A percentile compares a stretch with the other conserved stretches of the same genome.
phyloP scores from a whole-genome alignment of 2,113 vertebrate genomes.

The Ciconia maguari region DNA sequence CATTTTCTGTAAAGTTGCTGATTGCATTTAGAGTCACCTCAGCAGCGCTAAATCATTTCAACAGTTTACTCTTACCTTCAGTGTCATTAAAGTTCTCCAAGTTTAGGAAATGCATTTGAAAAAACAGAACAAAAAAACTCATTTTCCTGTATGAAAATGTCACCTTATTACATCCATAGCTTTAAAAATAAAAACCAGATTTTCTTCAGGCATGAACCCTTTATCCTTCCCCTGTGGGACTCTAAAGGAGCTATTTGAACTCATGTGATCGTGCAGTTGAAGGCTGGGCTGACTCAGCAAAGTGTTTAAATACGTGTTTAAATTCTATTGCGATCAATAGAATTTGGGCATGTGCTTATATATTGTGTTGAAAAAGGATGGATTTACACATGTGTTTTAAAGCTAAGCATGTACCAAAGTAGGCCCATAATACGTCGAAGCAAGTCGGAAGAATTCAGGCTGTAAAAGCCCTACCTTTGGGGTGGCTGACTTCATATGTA shows the following conservation, averaged over 20 bases:
- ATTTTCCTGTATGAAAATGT: conserved; percentile 33
- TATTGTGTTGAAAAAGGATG: conserved; percentile 2
- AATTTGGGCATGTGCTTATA: conserved; percentile 40
- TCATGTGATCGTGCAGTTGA: background rate
- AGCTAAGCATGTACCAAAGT: background rate
- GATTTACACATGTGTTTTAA: conserved; percentile 27
- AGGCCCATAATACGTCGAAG: background rate
- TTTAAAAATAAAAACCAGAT: conserved; percentile 44
- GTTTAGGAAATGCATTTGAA: conserved; percentile 22
- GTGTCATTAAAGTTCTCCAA: conserved; percentile 4
- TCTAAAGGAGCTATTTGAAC: conserved; percentile 29
- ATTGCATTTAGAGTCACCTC: background rate
- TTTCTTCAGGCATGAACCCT: conserved; percentile 13
- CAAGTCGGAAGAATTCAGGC: background rate
- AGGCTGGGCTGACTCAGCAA: conserved; percentile 52
- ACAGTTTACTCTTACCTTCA: background rate
- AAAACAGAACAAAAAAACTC: background rate
- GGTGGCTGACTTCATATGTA: conserved; percentile 8
- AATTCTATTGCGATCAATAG: conserved; percentile 31
- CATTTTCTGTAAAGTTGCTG: background rate
- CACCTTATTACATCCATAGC: conserved; percentile 13
- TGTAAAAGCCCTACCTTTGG: conserved; percentile 16
- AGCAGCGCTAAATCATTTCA: conserved; percentile 33
- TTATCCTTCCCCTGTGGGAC: conserved; percentile 29
- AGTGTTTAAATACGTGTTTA: conserved; percentile 33